Conservation (phyloP, 2,113 vertebrate genomes). For the Gymnobelideus leadbeateri region DNA sequence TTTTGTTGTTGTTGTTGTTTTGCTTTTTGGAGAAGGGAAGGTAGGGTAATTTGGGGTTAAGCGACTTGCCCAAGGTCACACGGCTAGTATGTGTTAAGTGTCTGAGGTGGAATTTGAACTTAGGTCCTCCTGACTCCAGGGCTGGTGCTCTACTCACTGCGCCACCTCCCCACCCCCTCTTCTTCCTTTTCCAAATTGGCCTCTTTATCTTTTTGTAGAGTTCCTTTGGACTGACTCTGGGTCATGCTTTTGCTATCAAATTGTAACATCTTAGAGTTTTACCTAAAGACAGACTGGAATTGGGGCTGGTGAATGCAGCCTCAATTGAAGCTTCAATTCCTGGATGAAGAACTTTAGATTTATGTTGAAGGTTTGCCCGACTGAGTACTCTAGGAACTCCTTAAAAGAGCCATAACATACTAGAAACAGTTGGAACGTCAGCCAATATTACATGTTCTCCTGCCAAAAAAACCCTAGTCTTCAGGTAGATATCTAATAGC, state of each 20-base stretch:
- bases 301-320: slow-evolving; percentile 87
- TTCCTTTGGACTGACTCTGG: slow-evolving; percentile 90
- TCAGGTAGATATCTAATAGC: slow-evolving; percentile 87
- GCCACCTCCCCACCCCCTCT: neutral
- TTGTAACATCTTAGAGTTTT: slow-evolving; percentile 91
- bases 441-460: too few relatives aligned
- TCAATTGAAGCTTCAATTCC: neutral
- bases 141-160: too few relatives aligned
- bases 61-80: too few relatives aligned
- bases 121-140: too few relatives aligned
- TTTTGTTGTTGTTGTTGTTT: too few relatives aligned
- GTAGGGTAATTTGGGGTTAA: too few relatives aligned
- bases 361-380: slow-evolving; percentile 88
- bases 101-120: too few relatives aligned
- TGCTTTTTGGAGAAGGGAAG: too few relatives aligned
- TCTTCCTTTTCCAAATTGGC: slow-evolving; percentile 84
- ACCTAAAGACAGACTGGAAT: slow-evolving; percentile 89
- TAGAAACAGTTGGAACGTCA: too few relatives aligned
- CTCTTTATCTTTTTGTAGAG: slow-evolving; percentile 88
- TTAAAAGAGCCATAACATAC: slow-evolving; percentile 86
- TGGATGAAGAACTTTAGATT: slow-evolving; percentile 90
- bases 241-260: slow-evolving; percentile 91
- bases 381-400: slow-evolving; percentile 90
- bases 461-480: slow-evolving; percentile 89
- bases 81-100: too few relatives aligned